phyloP scores from a whole-genome alignment of 2,888 invertebrate genomes.

The Epiblema foenella region DNA sequence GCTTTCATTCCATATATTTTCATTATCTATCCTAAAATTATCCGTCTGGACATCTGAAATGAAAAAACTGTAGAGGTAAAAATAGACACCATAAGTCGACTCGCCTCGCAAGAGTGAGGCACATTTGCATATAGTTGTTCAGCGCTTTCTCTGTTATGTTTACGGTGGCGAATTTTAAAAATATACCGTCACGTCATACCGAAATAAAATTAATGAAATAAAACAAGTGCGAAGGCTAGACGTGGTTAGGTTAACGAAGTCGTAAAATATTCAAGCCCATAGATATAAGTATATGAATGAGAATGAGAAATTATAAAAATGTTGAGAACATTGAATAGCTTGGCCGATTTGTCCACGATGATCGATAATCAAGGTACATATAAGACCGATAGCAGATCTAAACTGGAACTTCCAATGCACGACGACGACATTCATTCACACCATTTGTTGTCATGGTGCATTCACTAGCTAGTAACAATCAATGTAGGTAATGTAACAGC shows the following conservation, averaged over 20 bases:
- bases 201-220: constrained; percentile 43
- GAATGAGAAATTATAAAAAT: neutral
- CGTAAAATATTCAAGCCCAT: constrained; percentile 26
- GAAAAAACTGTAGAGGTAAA: constrained; percentile 15
- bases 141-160: constrained; percentile 33
- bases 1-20: constrained; percentile 30
- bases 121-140: constrained; percentile 43
- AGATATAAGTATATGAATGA: constrained; percentile 6
- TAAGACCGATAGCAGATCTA: neutral
- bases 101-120: constrained; percentile 20
- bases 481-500: neutral
- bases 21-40: constrained; percentile 41
- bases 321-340: constrained; percentile 5
- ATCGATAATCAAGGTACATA: neutral
- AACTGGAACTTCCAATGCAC: neutral
- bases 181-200: constrained; percentile 42
- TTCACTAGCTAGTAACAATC: neutral
- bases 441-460: no score
- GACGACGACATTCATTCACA: neutral
- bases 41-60: constrained; percentile 42
- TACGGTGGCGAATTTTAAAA: constrained; percentile 38
- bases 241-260: constrained; percentile 36
- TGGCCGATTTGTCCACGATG: neutral
- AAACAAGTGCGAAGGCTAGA: constrained; percentile 42
- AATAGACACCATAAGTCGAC: constrained; percentile 27